Percentiles rank a stretch among this genome's conserved stretches.
These are phyloP conservation scores for Melipona bicolor DNA, from an alignment of 2,888 invertebrate genomes.

Conservation along the genomic window DNA sequence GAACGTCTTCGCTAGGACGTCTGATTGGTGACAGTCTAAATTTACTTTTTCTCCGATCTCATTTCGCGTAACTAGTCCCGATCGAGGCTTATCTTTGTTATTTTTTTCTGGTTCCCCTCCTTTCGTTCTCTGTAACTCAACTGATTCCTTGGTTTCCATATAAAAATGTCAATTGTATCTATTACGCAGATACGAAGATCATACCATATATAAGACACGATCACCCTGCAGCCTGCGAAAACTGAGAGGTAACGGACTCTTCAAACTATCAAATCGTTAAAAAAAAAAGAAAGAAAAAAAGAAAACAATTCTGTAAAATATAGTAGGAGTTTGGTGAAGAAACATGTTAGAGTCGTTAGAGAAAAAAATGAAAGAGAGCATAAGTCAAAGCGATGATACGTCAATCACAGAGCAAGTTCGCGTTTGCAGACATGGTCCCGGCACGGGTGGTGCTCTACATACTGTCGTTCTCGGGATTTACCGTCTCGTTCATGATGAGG, in stretches of 20 bases:
- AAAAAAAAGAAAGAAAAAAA: not conserved
- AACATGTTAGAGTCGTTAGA: not conserved
- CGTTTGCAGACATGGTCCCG: constrained; percentile 85
- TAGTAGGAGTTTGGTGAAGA: not conserved
- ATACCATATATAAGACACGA: constrained; percentile 72
- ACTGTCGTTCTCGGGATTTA: constrained; percentile 89
- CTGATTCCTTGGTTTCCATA: constrained; percentile 22
- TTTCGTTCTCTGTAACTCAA: not conserved
- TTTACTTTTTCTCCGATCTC: not conserved
- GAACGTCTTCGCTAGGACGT: not conserved
- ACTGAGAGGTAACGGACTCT: constrained; percentile 66
- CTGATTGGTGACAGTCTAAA: not conserved
- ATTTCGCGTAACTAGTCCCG: not conserved
- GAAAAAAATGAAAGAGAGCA: not conserved
- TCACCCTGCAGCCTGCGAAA: constrained; percentile 65
- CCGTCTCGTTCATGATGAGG: constrained; percentile 91
- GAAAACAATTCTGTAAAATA: not conserved
- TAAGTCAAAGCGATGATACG: no score
- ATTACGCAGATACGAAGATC: constrained; percentile 75
- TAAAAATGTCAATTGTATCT: constrained; percentile 52
- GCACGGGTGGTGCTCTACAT: constrained; percentile 90
- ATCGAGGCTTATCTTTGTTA: not conserved
- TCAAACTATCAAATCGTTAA: constrained; percentile 21
- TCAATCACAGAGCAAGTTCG: not conserved
- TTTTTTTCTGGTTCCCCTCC: no score